Conservation (phyloP, 2,113 vertebrate genomes). For the Microtus oregoni region DNA sequence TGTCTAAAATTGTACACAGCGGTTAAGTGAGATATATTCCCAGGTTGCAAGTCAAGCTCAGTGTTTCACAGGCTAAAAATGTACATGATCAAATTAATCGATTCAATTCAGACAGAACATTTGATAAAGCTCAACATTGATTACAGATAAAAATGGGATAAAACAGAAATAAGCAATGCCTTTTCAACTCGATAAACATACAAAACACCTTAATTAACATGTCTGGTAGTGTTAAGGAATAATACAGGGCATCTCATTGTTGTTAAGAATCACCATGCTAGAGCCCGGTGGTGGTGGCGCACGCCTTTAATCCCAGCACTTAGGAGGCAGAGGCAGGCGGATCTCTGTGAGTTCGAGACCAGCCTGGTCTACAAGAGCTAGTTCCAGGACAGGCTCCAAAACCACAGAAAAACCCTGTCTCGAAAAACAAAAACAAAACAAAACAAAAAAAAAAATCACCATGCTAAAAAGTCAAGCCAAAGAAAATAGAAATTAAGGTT, state of each 20-base stretch:
- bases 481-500: constrained; percentile 12
- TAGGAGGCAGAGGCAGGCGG: no score
- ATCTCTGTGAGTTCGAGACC: no score
- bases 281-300: no score
- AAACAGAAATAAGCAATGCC: neutral
- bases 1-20: neutral
- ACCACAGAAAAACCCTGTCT: no score
- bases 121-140: neutral
- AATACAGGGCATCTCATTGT: neutral
- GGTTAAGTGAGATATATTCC: neutral
- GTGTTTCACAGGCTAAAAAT: neutral
- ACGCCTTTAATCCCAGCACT: no score
- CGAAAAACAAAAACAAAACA: no score
- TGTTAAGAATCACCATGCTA: neutral
- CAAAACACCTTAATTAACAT: neutral
- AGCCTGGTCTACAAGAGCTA: no score
- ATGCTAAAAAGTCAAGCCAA: neutral
- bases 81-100: neutral
- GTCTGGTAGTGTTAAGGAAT: neutral
- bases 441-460: no score
- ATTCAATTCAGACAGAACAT: neutral
- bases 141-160: neutral
- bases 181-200: neutral
- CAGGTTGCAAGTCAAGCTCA: neutral
- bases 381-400: no score